phyloP scores from a whole-genome alignment of 2,888 invertebrate genomes.

The Caenorhabditis angaria region DNA sequence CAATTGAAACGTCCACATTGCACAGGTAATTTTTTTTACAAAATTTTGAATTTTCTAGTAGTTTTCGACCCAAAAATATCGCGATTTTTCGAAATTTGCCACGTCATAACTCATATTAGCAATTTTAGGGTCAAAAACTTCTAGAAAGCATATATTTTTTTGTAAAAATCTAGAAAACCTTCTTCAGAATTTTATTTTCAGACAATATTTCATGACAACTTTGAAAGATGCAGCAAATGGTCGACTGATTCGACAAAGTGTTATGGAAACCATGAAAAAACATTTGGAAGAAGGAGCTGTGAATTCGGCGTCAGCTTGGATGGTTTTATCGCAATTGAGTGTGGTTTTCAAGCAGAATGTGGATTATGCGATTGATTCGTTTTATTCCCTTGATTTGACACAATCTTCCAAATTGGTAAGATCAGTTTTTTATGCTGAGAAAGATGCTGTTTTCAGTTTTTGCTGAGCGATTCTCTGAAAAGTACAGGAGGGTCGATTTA shows the following conservation, averaged over 20 bases:
- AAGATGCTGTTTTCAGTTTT: too few relatives aligned
- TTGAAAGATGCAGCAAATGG: constrained; percentile 28
- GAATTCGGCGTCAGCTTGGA: constrained; percentile 22
- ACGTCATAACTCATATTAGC: too few relatives aligned
- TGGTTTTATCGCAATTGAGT: constrained; percentile 42
- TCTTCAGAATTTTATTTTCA: not conserved
- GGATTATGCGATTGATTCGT: constrained; percentile 26
- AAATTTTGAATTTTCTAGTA: not conserved
- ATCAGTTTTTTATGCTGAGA: not conserved
- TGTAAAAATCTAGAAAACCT: constrained; percentile 4
- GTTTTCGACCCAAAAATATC: too few relatives aligned
- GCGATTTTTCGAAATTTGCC: too few relatives aligned
- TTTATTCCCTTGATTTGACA: constrained; percentile 13
- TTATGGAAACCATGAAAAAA: constrained; percentile 31
- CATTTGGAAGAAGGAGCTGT: constrained; percentile 6
- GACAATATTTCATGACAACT: constrained; percentile 33
- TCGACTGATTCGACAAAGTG: constrained; percentile 17
- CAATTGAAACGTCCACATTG: constrained; percentile 22
- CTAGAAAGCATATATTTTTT: not conserved
- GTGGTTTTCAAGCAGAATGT: constrained; percentile 25
- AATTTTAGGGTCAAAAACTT: too few relatives aligned
- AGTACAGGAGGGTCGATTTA: too few relatives aligned
- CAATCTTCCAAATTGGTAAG: constrained; percentile 9
- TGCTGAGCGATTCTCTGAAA: too few relatives aligned
- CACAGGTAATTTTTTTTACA: not conserved